Percentiles rank a stretch among this genome's conserved stretches.
Conservation (phyloP, 2,113 vertebrate species). For the Falco punctatus region DNA sequence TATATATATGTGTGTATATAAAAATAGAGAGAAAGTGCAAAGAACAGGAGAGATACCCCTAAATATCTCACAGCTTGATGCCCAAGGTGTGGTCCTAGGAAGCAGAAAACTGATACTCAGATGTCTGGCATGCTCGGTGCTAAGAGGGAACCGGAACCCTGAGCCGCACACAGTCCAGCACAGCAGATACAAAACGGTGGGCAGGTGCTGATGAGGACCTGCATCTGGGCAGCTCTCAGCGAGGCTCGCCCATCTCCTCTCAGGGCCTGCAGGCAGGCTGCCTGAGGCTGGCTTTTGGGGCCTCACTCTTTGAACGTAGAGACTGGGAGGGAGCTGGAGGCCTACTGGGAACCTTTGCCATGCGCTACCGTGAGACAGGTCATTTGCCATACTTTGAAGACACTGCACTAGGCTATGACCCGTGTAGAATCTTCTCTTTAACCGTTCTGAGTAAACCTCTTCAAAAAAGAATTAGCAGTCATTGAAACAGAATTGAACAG, state of each 20-base stretch:
- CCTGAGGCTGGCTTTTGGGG: not conserved
- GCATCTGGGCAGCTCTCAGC: not conserved
- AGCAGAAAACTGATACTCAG: not conserved
- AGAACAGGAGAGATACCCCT: not conserved
- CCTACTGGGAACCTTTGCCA: not conserved
- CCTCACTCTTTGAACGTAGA: not conserved
- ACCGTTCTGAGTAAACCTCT: not conserved
- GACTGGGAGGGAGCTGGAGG: not conserved
- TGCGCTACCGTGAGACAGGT: not conserved
- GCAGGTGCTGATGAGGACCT: not conserved
- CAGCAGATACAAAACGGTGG: not conserved
- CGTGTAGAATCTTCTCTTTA: not conserved
- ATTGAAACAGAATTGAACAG: not conserved
- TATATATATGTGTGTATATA: no score
- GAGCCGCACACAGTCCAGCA: not conserved
- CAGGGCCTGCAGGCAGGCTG: not conserved
- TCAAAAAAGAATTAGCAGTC: not conserved
- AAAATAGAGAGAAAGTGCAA: not conserved
- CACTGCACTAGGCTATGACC: not conserved
- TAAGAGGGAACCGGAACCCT: not conserved
- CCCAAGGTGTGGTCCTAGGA: not conserved
- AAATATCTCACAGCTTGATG: not conserved
- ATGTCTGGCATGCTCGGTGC: not conserved
- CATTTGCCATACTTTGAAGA: not conserved
- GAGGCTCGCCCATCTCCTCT: not conserved